phyloP scores from a whole-genome alignment of 2,888 invertebrate genomes.

The Cheilosia impressa region DNA sequence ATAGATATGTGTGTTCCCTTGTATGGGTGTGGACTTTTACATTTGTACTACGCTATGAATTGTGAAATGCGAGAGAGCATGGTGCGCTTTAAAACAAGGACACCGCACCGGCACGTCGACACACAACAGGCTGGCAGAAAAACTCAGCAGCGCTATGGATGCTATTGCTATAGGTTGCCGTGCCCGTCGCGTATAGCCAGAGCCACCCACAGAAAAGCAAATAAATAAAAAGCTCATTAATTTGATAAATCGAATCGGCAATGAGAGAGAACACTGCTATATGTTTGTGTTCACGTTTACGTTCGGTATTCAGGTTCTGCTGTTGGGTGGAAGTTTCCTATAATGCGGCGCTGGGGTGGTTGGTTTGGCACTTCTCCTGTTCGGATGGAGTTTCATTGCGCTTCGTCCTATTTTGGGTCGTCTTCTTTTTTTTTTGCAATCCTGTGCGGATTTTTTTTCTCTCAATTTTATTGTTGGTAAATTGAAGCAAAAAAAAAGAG shows the following conservation, averaged over 20 bases:
- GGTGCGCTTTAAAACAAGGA: constrained; percentile 68
- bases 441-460: constrained; percentile 64
- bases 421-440: constrained; percentile 65
- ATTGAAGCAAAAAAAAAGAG: constrained; percentile 38
- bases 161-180: constrained; percentile 65
- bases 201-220: constrained; percentile 78
- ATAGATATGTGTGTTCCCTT: constrained; percentile 16
- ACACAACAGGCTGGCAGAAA: constrained; percentile 73
- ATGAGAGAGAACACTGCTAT: constrained; percentile 51
- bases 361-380: constrained; percentile 28
- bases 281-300: constrained; percentile 7
- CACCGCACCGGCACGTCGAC: constrained; percentile 11
- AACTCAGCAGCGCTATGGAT: constrained; percentile 53
- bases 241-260: constrained; percentile 81
- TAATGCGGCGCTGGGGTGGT: not conserved
- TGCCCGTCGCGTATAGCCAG: constrained; percentile 16
- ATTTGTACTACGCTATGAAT: constrained; percentile 59
- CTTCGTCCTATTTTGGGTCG: constrained; percentile 71
- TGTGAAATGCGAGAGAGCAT: constrained; percentile 57
- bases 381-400: constrained; percentile 66
- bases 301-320: constrained; percentile 47
- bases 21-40: constrained; percentile 16
- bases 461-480: constrained; percentile 69
- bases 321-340: constrained; percentile 41
- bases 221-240: constrained; percentile 82